Evolutionary conservation across 2,888 invertebrate species (phyloP).

Genomic region (Apotomis turbidana): DNA sequence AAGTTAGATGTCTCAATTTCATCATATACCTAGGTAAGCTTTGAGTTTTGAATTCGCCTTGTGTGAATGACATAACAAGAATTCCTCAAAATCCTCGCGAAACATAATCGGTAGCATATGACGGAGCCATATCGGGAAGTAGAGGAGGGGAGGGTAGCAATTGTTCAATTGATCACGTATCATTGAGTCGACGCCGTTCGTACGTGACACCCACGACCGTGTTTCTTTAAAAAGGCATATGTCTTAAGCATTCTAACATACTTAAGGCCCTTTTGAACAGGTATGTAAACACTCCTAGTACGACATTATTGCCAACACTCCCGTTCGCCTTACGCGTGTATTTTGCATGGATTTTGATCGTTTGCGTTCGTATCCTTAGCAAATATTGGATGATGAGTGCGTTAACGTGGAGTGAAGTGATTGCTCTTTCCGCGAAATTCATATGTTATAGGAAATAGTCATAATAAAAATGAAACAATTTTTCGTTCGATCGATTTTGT

Average conservation of each 20-base stretch:
- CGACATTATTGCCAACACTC: slow-evolving; percentile 39
- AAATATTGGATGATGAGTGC: slow-evolving; percentile 41
- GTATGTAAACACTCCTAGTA: slow-evolving; percentile 3
- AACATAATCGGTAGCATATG: slow-evolving; percentile 33
- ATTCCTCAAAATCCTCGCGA: slow-evolving; percentile 25
- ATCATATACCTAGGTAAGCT: too few species aligned
- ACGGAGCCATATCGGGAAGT: slow-evolving; percentile 18
- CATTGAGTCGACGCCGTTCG: slow-evolving; percentile 48
- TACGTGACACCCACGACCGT: slow-evolving; percentile 39
- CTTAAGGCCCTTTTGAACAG: neutral
- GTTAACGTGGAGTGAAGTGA: slow-evolving; percentile 33
- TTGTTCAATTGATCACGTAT: slow-evolving; percentile 67
- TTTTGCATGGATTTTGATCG: slow-evolving; percentile 40
- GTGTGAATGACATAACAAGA: slow-evolving; percentile 11
- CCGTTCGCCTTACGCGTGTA: slow-evolving; percentile 32
- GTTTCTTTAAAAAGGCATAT: neutral
- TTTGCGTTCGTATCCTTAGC: slow-evolving; percentile 29
- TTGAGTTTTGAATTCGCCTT: neutral
- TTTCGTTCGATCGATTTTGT: too few species aligned
- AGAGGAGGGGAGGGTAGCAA: slow-evolving; percentile 49
- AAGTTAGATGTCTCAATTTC: too few species aligned
- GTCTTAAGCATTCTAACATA: neutral
- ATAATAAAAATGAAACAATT: neutral
- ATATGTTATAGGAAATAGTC: slow-evolving; percentile 8
- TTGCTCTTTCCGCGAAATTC: slow-evolving; percentile 18